These are phyloP conservation scores for Poliocrania exsul DNA, from an alignment of 2,797 vertebrate species.

Conservation along the genomic window DNA sequence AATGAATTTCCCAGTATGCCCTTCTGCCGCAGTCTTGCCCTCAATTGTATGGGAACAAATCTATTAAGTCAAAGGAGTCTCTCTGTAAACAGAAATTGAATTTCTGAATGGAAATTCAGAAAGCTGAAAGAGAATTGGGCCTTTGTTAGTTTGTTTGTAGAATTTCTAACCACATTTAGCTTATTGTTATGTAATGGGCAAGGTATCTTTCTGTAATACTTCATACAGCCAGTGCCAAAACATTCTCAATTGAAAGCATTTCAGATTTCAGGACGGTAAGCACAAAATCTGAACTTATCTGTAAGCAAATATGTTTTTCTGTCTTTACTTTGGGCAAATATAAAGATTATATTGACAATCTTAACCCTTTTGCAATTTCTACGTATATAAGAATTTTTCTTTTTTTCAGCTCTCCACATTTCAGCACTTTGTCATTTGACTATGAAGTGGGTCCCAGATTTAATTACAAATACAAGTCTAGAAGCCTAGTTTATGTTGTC, in stretches of 20 bases:
- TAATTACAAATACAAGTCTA: slow-evolving; percentile 8
- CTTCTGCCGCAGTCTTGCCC: background rate
- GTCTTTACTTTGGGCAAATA: background rate
- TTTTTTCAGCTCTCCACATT: background rate
- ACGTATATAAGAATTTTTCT: background rate
- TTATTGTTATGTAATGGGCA: background rate
- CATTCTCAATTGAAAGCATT: background rate
- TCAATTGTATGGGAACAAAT: background rate
- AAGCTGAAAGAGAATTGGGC: background rate
- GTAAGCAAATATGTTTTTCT: background rate
- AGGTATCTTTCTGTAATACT: background rate
- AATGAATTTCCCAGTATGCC: background rate
- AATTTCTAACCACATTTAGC: background rate
- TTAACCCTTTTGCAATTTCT: background rate
- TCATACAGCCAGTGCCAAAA: background rate
- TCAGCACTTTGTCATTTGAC: slow-evolving; percentile 27
- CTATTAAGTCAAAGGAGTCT: background rate
- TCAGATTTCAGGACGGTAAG: background rate
- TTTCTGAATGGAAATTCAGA: background rate
- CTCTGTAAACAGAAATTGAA: background rate
- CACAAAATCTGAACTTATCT: background rate
- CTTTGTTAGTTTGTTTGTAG: background rate
- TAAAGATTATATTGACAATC: background rate
- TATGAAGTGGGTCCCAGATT: background rate
- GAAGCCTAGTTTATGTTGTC: background rate